Evolutionary conservation across 2,113 vertebrate genomes (phyloP).

Genomic region (Meleagris gallopavo): DNA sequence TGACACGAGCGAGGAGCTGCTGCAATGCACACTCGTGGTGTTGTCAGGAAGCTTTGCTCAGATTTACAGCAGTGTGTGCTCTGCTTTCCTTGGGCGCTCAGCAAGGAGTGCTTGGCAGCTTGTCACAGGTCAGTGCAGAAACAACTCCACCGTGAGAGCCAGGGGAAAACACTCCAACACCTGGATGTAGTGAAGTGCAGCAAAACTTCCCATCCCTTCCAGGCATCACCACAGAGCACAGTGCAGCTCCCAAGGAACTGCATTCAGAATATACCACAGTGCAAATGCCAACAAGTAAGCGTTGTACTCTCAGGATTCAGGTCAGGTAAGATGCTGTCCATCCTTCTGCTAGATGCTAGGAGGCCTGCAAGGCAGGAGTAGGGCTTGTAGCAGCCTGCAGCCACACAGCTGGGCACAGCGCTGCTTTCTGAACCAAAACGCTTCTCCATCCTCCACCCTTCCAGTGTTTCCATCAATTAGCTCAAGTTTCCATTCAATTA

Average conservation of each 20-base stretch:
- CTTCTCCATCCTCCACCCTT: not conserved
- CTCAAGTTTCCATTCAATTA: not conserved
- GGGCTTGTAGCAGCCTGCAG: fast-evolving
- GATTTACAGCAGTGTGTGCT: not conserved
- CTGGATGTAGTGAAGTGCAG: not conserved
- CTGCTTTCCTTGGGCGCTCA: not conserved
- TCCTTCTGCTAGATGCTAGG: fast-evolving
- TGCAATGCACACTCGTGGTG: fast-evolving
- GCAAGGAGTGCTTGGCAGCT: not conserved
- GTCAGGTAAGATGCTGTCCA: not conserved
- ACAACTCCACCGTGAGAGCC: not conserved
- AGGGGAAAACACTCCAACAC: not conserved
- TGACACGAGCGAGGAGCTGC: not conserved
- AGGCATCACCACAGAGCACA: not conserved
- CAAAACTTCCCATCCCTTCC: not conserved
- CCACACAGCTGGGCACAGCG: fast-evolving
- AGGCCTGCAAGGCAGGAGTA: fast-evolving
- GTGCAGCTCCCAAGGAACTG: not conserved
- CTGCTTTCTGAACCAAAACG: not conserved
- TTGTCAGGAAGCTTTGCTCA: not conserved
- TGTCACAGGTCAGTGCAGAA: not conserved
- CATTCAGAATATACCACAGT: not conserved
- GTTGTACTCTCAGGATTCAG: not conserved
- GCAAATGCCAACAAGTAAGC: not conserved
- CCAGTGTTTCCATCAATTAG: not conserved